Evolutionary conservation across 1,140 invertebrate species (phyloP).

Genomic region (Pomacea maculata): DNA sequence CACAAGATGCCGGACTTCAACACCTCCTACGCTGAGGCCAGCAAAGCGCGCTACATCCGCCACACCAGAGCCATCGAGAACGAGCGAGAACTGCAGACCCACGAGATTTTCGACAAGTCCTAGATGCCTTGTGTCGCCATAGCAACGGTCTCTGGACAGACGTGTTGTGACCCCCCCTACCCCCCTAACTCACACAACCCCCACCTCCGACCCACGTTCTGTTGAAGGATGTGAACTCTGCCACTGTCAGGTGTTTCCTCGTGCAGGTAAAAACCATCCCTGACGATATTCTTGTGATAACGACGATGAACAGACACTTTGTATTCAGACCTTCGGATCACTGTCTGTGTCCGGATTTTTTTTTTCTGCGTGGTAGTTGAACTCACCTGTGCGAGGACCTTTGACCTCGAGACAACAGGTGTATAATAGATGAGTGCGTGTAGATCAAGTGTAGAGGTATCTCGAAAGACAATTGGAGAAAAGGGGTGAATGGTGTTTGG

Average conservation of each 20-base stretch:
- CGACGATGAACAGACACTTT: no score
- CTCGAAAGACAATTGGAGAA: no score
- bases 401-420: no score
- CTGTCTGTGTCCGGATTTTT: no score
- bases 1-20: conserved; percentile 28
- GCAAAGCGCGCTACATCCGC: conserved; percentile 31
- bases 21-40: conserved; percentile 25
- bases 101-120: conserved; percentile 32
- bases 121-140: neutral
- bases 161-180: neutral
- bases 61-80: conserved; percentile 4
- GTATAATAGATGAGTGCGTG: no score
- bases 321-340: no score
- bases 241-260: neutral
- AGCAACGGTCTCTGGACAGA: neutral
- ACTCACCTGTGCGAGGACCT: no score
- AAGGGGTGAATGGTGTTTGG: no score
- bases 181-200: neutral
- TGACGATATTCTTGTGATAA: no score
- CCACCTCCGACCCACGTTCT: neutral
- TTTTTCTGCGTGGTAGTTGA: no score
- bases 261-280: no score
- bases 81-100: conserved; percentile 29
- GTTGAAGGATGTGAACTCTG: neutral
- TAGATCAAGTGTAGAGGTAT: no score